phyloP scores from a whole-genome alignment of 2,113 vertebrate genomes.

The Platichthys flesus region DNA sequence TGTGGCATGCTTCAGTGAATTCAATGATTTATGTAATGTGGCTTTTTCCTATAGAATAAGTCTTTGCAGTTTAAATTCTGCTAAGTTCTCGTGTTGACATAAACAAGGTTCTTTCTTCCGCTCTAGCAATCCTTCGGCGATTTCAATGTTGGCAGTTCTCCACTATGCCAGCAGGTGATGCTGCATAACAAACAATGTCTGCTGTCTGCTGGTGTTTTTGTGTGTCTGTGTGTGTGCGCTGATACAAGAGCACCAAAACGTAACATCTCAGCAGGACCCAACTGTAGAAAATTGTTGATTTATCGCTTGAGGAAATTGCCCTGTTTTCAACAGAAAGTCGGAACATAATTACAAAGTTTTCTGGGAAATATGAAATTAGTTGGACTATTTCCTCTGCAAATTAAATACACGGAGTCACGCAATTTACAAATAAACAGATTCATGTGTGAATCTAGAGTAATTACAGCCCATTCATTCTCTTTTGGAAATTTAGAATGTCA shows the following conservation, averaged over 20 bases:
- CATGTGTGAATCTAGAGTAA: neutral
- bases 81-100: neutral
- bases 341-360: neutral
- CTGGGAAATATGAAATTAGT: neutral
- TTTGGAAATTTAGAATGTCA: neutral
- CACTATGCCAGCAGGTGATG: slow-evolving; percentile 77
- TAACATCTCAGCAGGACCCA: neutral
- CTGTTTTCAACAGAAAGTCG: neutral
- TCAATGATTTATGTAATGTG: neutral
- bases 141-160: slow-evolving; percentile 69
- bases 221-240: neutral
- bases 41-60: neutral
- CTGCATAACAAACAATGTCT: slow-evolving; percentile 70
- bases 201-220: neutral
- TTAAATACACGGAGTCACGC: neutral
- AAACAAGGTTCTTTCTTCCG: neutral
- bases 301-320: neutral
- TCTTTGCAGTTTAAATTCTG: neutral
- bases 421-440: neutral
- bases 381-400: neutral
- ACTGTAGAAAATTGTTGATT: neutral
- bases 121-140: neutral
- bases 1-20: neutral
- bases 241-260: neutral
- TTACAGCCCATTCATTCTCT: neutral